A percentile compares a stretch with the other conserved stretches of the same genome.
Conservation (phyloP, 1,140 invertebrate species). For the Cydia splendana region DNA sequence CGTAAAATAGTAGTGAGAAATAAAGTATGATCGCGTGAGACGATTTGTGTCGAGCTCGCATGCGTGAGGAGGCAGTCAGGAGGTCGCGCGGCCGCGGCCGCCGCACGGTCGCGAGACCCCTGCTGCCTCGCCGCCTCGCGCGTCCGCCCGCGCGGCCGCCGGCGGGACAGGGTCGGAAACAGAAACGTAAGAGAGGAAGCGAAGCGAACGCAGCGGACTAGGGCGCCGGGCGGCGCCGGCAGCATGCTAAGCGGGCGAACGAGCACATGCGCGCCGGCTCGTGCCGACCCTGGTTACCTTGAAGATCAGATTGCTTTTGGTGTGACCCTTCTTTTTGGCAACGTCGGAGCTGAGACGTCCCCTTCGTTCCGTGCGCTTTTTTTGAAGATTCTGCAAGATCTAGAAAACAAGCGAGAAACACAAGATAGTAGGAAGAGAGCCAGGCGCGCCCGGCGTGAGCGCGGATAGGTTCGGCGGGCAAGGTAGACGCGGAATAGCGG, state of each 20-base stretch:
- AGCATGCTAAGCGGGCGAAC: slow-evolving; percentile 77
- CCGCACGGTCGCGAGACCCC: slow-evolving; percentile 60
- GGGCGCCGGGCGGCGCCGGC: slow-evolving; percentile 71
- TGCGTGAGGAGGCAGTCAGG: slow-evolving; percentile 60
- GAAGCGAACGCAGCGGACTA: slow-evolving; percentile 73
- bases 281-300: slow-evolving; percentile 90
- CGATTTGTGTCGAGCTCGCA: slow-evolving; percentile 69
- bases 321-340: slow-evolving; percentile 94
- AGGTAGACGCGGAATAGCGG: slow-evolving; percentile 56
- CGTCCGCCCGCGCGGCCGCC: slow-evolving; percentile 63
- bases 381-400: slow-evolving; percentile 98
- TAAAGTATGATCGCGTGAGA: slow-evolving; percentile 74
- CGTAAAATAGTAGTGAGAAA: slow-evolving; percentile 71
- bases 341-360: slow-evolving; percentile 93
- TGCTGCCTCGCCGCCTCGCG: slow-evolving; percentile 39
- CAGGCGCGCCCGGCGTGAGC: slow-evolving; percentile 68
- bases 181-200: slow-evolving; percentile 74
- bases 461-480: slow-evolving; percentile 59
- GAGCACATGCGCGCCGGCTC: slow-evolving; percentile 77
- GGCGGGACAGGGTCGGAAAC: slow-evolving; percentile 65
- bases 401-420: slow-evolving; percentile 92
- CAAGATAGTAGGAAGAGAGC: slow-evolving; percentile 84
- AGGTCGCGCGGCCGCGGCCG: slow-evolving; percentile 60
- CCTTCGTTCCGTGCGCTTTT: slow-evolving; percentile 96
- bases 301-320: slow-evolving; percentile 97